phyloP scores from a whole-genome alignment of 2,113 vertebrate genomes.

The Prietella phreatophila region DNA sequence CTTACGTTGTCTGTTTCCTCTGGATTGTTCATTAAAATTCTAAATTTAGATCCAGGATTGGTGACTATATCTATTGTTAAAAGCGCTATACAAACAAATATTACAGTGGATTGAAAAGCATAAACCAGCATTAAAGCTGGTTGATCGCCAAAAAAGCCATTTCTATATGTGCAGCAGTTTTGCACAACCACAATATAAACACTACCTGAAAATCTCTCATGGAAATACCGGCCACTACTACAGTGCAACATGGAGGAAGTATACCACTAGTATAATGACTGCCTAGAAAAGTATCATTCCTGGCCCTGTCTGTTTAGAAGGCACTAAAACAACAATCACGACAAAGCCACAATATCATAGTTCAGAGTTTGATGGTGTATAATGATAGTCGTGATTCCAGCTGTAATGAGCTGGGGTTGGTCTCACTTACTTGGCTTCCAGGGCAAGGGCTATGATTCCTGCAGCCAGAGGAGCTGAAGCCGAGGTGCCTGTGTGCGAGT shows the following conservation, averaged over 20 bases:
- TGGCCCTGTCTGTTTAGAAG: background rate
- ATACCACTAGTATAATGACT: background rate
- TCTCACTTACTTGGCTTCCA: constrained; percentile 92
- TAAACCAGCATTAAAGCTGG: background rate
- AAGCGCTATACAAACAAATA: background rate
- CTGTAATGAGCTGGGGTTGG: background rate
- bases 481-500: constrained; percentile 92
- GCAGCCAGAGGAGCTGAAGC: constrained; percentile 92
- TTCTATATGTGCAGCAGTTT: background rate
- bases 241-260: background rate
- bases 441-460: constrained; percentile 93
- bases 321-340: background rate
- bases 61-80: background rate
- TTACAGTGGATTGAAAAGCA: background rate
- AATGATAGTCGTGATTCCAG: background rate
- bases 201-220: background rate
- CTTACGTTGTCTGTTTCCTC: background rate
- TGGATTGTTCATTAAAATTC: background rate
- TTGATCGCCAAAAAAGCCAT: background rate
- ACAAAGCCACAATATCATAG: background rate
- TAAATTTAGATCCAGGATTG: background rate
- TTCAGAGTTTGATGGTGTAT: background rate
- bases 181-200: background rate
- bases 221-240: background rate
- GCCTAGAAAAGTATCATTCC: background rate